Evolutionary conservation across 2,888 invertebrate species (phyloP).

Genomic region (Drosophila tanythrix): DNA sequence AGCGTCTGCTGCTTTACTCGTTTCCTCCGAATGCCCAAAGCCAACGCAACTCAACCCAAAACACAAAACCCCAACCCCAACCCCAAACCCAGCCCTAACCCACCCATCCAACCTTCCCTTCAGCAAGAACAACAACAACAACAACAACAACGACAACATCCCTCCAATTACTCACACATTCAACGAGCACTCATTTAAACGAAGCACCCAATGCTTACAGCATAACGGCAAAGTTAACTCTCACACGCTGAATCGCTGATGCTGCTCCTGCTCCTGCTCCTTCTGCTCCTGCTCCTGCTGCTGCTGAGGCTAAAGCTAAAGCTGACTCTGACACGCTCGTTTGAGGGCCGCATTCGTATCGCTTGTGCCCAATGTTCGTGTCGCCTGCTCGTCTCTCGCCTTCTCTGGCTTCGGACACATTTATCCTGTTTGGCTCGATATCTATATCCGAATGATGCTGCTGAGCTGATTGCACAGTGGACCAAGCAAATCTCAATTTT

Average conservation of each 20-base stretch:
- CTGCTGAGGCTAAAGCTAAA: constrained; percentile 17
- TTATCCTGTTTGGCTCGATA: constrained; percentile 59
- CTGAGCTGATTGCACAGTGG: constrained; percentile 53
- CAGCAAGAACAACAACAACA: neutral
- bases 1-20: constrained; percentile 65
- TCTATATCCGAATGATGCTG: constrained; percentile 51
- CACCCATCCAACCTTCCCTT: neutral
- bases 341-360: neutral
- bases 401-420: constrained; percentile 52
- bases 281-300: constrained; percentile 31
- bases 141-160: constrained; percentile 41
- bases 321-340: constrained; percentile 1
- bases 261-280: constrained; percentile 23
- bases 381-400: constrained; percentile 50
- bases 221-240: constrained; percentile 77
- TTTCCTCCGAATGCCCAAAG: constrained; percentile 25
- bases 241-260: constrained; percentile 67
- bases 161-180: constrained; percentile 79
- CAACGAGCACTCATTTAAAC: constrained; percentile 80
- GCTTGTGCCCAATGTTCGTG: constrained; percentile 22
- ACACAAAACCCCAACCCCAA: constrained; percentile 3
- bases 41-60: neutral
- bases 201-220: constrained; percentile 78
- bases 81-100: neutral
- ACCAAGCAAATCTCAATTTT: neutral